Percentiles rank a stretch among this genome's conserved stretches.
Conservation (phyloP, 2,113 vertebrate species). For the Oceanodroma tethys region DNA sequence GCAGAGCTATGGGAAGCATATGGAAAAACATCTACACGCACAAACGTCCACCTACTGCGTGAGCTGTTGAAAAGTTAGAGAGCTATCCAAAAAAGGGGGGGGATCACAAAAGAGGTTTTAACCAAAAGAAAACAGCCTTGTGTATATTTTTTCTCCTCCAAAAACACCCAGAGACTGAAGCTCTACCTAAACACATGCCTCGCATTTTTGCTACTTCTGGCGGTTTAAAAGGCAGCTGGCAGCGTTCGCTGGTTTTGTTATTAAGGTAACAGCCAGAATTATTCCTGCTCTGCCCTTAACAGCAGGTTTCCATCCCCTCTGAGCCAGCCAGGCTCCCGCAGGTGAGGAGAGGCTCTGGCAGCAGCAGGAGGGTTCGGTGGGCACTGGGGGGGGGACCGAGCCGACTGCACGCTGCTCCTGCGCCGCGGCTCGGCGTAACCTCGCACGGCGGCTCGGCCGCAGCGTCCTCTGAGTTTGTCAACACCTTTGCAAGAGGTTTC, state of each 20-base stretch:
- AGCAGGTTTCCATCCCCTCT: not conserved
- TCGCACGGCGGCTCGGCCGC: not conserved
- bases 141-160: not conserved
- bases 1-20: conserved; percentile 10
- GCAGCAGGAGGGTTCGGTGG: not conserved
- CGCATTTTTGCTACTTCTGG: not conserved
- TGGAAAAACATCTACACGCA: conserved; percentile 33
- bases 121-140: not conserved
- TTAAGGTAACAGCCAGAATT: not conserved
- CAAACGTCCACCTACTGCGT: conserved; percentile 3
- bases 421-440: not conserved
- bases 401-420: not conserved
- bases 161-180: not conserved
- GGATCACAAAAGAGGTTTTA: not conserved
- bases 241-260: fast-evolving
- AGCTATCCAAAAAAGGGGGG: not conserved
- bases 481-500: not conserved
- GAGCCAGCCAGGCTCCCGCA: not conserved
- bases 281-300: not conserved
- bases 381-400: not conserved
- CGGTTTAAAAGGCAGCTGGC: not conserved
- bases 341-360: not conserved
- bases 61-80: not conserved
- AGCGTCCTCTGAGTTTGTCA: not conserved
- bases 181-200: not conserved